Evolutionary conservation across 2,888 invertebrate genomes (phyloP), one percentile per base, ranked within the genome.

Genomic region (Aphodius granarius): DNA sequence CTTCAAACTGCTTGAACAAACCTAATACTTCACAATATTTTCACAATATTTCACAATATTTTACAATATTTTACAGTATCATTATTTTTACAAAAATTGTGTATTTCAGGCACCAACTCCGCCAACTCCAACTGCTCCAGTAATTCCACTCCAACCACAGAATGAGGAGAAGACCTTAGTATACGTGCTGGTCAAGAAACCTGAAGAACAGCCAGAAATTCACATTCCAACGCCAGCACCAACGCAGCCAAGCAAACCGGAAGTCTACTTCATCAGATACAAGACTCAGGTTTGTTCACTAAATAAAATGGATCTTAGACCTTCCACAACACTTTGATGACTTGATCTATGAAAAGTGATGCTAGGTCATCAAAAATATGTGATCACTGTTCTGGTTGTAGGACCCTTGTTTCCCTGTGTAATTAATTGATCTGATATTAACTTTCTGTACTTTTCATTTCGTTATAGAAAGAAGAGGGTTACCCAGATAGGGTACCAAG

Each of bases 241-340:
- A 66, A 95, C 95, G 63, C 95, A 95, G 84, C 95, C 95, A 70
- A 93, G 94, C 89, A 95, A 95, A 86, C 95, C 95, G 5, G 95
- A 95, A 89, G 95, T 95, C 73, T 95, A 95, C 90, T 95, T 95
- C 90, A 95, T 95, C 89, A 92, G 95, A 89, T 96, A 95, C 89
- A 94, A 94, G 88, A 94, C 94, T 72, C 94, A 94, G 92, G 94
- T 94, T 87, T 23, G 75, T 17, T n/a, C 17, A 15, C 19, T n/a
- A n/a, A n/a, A n/a, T n/a, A n/a, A n/a, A n/a, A n/a, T n/a, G n/a
- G n/a, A n/a, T n/a, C n/a, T n/a, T n/a, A n/a, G n/a, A n/a, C n/a
- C n/a, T n/a, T n/a, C n/a, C n/a, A n/a, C n/a, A n/a, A n/a, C n/a
- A n/a, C n/a, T n/a, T n/a, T n/a, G n/a, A n/a, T n/a, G n/a, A n/a